Conservation (phyloP, 2,888 invertebrate species). For the Orchesella flavescens region DNA sequence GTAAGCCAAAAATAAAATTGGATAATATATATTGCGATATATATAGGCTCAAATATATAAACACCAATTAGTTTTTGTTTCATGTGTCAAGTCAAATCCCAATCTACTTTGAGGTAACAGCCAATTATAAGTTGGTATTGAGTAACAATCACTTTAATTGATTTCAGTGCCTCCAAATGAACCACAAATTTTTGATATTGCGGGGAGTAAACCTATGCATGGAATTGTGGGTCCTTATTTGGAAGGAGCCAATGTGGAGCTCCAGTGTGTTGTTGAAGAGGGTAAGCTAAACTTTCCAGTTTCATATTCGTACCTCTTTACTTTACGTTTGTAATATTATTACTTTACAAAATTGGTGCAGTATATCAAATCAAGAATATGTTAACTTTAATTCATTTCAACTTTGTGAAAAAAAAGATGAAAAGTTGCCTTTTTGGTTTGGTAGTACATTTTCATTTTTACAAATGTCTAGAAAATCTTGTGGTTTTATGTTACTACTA, state of each 20-base stretch:
- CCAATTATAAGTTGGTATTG: conserved; percentile 9
- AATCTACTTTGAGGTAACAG: conserved; percentile 1
- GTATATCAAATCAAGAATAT: too few relatives aligned
- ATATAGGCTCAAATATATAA: too few relatives aligned
- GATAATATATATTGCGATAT: conserved; percentile 7
- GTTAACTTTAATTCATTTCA: too few relatives aligned
- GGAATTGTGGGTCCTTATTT: conserved; percentile 71
- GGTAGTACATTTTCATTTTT: too few relatives aligned
- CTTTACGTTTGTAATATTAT: too few relatives aligned
- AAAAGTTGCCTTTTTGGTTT: too few relatives aligned
- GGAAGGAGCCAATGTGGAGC: conserved; percentile 68
- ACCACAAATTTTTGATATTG: conserved; percentile 70
- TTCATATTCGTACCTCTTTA: too few relatives aligned
- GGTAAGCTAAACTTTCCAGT: conserved; percentile 63
- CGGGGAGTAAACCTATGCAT: conserved; percentile 66
- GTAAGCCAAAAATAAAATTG: conserved; percentile 59
- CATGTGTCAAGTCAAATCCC: too few relatives aligned
- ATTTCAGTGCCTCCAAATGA: conserved; percentile 71
- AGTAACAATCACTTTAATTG: conserved; percentile 2
- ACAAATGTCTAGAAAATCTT: too few relatives aligned
- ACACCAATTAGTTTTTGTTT: conserved; percentile 3
- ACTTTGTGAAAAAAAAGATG: too few relatives aligned
- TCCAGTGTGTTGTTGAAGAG: conserved; percentile 69
- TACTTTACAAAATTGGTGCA: too few relatives aligned
- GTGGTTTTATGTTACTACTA: too few relatives aligned